phyloP scores from a whole-genome alignment of 2,888 invertebrate genomes.

The Tricholauxania praeusta region DNA sequence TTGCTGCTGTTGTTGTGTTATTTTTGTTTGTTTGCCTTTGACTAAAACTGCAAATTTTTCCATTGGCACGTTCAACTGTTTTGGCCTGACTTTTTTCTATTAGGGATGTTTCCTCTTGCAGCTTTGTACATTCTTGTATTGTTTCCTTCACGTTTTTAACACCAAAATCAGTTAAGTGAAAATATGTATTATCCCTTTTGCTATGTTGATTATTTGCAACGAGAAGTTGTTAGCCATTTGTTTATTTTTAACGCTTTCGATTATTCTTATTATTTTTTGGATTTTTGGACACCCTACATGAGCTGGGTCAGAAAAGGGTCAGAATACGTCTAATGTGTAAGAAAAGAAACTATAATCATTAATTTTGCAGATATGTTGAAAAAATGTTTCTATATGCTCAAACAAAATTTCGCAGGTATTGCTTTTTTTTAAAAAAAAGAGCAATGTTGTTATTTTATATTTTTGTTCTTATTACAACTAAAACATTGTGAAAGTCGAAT shows the following conservation, averaged over 20 bases:
- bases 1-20: conserved; percentile 20
- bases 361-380: no score
- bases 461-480: no score
- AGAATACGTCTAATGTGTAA: no score
- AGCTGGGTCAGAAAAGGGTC: no score
- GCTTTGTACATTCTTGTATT: background rate
- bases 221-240: background rate
- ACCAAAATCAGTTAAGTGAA: conserved; percentile 40
- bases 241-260: conserved; percentile 7
- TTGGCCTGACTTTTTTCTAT: background rate
- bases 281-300: background rate
- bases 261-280: background rate
- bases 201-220: no score
- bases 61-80: conserved; percentile 26
- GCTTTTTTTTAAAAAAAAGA: no score
- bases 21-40: conserved; percentile 3
- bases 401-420: no score
- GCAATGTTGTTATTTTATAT: no score
- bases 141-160: conserved; percentile 24
- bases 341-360: no score
- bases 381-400: no score
- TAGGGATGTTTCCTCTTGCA: background rate
- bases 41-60: conserved; percentile 19
- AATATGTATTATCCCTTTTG: conserved; percentile 33
- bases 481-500: no score